These are phyloP conservation scores for Eupithecia vulgata DNA, from an alignment of 2,888 invertebrate species.

Conservation along the genomic window DNA sequence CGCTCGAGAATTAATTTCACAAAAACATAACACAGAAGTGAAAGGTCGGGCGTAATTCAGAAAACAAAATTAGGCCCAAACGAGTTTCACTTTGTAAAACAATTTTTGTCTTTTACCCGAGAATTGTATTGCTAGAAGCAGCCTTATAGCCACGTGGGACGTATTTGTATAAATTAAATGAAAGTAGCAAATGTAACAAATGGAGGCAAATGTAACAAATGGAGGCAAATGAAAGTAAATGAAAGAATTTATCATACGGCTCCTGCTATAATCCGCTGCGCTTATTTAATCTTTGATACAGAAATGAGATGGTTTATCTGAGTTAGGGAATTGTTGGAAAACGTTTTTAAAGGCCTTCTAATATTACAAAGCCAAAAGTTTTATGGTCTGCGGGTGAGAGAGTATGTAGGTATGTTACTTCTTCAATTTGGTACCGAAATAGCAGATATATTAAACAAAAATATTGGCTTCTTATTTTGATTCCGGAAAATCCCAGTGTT, in stretches of 20 bases:
- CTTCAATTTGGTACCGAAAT: not conserved
- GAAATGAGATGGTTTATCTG: not conserved
- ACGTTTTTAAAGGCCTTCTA: not conserved
- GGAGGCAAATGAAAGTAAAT: constrained; percentile 61
- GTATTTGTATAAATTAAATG: constrained; percentile 73
- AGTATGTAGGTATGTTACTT: too few relatives aligned
- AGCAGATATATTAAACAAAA: not conserved
- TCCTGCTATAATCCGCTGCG: constrained; percentile 44
- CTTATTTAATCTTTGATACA: constrained; percentile 17
- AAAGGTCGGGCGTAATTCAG: constrained; percentile 33
- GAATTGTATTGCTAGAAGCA: constrained; percentile 19
- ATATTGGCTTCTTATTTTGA: not conserved
- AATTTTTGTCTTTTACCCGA: constrained; percentile 36
- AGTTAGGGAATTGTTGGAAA: not conserved
- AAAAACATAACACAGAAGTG: constrained; percentile 23
- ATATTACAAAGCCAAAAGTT: not conserved
- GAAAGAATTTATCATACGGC: constrained; percentile 71
- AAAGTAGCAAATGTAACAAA: constrained; percentile 48
- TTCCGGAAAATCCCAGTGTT: too few relatives aligned
- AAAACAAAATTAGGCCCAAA: constrained; percentile 42
- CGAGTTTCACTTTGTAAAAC: constrained; percentile 42
- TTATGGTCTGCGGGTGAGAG: not conserved
- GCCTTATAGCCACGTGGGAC: constrained; percentile 47
- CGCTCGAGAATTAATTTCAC: constrained; percentile 18
- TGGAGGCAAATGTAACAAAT: constrained; percentile 47